Evolutionary conservation across 1,140 invertebrate genomes (phyloP).

Genomic region (Acromyrmex heyeri): DNA sequence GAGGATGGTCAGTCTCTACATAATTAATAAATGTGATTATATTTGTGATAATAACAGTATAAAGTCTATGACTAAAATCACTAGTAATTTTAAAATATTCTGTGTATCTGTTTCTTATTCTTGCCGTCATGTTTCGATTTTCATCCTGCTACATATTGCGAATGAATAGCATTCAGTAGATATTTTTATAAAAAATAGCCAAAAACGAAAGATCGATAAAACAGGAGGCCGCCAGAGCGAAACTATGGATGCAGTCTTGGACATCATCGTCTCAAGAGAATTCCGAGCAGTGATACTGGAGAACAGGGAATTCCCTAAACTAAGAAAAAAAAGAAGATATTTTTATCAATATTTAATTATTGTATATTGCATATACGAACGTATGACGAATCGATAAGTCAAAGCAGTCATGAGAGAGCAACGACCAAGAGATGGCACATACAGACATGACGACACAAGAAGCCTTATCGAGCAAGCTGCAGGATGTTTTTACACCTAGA

Average conservation of each 20-base stretch:
- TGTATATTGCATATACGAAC: background rate
- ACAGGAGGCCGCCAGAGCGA: too few species aligned
- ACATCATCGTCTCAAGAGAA: too few species aligned
- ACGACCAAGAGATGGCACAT: conserved; percentile 31
- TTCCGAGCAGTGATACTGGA: too few species aligned
- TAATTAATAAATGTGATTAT: too few species aligned
- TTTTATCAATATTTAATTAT: conserved; percentile 59
- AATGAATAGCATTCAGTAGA: conserved; percentile 27
- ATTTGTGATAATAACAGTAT: too few species aligned
- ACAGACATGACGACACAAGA: conserved; percentile 47
- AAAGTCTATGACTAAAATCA: too few species aligned
- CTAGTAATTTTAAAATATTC: background rate
- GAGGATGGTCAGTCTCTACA: too few species aligned
- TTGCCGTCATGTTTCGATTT: conserved; percentile 34
- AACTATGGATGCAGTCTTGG: too few species aligned
- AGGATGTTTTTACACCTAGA: conserved; percentile 63
- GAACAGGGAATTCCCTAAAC: too few species aligned
- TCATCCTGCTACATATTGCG: background rate
- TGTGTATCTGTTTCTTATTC: background rate
- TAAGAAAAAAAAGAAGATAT: background rate
- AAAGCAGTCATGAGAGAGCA: conserved; percentile 29
- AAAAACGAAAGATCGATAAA: too few species aligned
- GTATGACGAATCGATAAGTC: conserved; percentile 40
- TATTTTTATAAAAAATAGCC: conserved; percentile 25
- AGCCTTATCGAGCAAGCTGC: conserved; percentile 59